Percentiles rank a stretch among this genome's conserved stretches.
phyloP scores from a whole-genome alignment of 2,888 invertebrate genomes.

The Cosmopolites sordidus region DNA sequence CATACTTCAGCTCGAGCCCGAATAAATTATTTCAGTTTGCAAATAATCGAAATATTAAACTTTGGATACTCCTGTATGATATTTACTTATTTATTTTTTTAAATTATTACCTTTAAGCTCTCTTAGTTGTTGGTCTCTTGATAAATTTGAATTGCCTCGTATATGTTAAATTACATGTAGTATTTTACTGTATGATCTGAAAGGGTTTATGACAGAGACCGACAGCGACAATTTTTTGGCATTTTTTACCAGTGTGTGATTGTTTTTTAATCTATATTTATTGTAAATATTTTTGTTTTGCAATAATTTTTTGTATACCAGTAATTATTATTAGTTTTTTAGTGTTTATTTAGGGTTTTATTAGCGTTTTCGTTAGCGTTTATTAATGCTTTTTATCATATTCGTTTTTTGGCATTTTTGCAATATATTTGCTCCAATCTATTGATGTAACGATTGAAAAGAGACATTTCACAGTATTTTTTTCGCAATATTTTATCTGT shows the following conservation, averaged over 20 bases:
- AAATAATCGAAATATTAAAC: background rate
- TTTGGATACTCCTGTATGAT: conserved; percentile 19
- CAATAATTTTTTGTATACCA: conserved; percentile 28
- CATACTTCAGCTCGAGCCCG: background rate
- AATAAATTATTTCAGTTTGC: conserved; percentile 6
- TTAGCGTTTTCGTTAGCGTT: conserved; percentile 17
- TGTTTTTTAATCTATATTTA: conserved; percentile 19
- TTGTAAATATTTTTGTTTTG: conserved; percentile 23
- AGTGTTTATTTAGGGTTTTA: conserved; percentile 27
- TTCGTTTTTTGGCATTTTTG: conserved; percentile 28
- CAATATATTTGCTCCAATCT: conserved; percentile 26
- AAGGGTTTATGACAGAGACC: background rate
- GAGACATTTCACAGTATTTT: conserved; percentile 23
- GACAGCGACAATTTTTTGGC: conserved; percentile 7
- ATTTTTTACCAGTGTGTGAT: conserved; percentile 9
- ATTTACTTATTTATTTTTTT: conserved; percentile 28
- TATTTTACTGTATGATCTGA: no score
- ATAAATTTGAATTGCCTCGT: background rate
- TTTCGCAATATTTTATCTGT: conserved; percentile 2
- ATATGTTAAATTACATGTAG: no score
- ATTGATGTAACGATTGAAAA: no score
- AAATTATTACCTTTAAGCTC: conserved; percentile 29
- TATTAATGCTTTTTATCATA: conserved; percentile 19
- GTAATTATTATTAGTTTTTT: conserved; percentile 23
- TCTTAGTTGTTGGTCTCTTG: conserved; percentile 8